phyloP scores from a whole-genome alignment of 2,797 vertebrate species.

The Poecilia wingei region DNA sequence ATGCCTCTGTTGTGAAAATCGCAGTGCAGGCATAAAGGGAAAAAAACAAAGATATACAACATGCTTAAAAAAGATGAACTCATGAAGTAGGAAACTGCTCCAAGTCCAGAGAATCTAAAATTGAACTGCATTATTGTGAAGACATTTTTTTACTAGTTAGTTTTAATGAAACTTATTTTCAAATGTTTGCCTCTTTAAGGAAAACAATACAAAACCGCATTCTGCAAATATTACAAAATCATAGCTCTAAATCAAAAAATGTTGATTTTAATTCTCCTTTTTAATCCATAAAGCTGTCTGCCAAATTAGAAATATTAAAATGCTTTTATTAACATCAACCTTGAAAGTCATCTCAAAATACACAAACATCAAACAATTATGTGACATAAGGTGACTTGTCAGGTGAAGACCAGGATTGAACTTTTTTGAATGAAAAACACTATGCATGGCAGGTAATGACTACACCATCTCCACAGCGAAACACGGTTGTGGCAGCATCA shows the following conservation, averaged over 20 bases:
- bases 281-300: not conserved
- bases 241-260: not conserved
- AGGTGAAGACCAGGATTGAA: not conserved
- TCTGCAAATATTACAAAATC: not conserved
- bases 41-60: not conserved
- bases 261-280: not conserved
- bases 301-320: not conserved
- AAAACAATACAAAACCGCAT: not conserved
- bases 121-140: not conserved
- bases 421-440: not conserved
- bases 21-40: not conserved
- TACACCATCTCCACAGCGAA: not conserved
- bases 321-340: not conserved
- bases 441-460: not conserved
- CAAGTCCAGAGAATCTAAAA: not conserved
- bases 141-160: not conserved
- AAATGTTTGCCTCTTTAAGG: not conserved
- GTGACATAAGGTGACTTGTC: not conserved
- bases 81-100: too few species aligned
- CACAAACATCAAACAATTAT: not conserved
- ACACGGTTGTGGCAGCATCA: not conserved
- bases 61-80: not conserved
- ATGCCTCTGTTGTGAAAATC: not conserved
- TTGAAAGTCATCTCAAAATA: not conserved
- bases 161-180: not conserved